Evolutionary conservation across 1,140 invertebrate species (phyloP), one percentile per base, ranked within the genome.

Genomic region (Cryptotermes secundus): DNA sequence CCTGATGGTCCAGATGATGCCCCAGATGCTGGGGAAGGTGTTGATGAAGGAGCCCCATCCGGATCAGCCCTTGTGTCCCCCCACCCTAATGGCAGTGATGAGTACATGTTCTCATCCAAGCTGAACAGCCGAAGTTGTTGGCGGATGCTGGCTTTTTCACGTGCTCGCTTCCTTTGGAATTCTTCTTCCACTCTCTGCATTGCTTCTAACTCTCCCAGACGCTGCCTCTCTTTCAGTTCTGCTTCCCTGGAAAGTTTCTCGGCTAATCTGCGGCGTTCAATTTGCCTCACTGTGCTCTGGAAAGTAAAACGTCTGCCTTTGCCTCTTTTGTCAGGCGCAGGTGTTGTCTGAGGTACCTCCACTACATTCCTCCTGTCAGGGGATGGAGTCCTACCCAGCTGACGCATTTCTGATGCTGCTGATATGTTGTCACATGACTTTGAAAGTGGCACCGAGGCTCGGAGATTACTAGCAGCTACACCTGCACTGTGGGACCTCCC

Each of bases 231-330:
- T 89, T 95, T 95, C 34, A 93, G 91, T 87, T 96, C 95, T 0
- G 94, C 94, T 88, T 96, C 94, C 85, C 92, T 92, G 24, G 93
- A 93, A 84, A 96, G 89, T 88, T 94, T 94, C 86, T 96, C 95
- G 2, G 95, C 94, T 80, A 96, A 88, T 83, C 93, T 90, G 65
- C 92, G 92, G 86, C 95, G 91, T 89, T 96, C 95, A 49, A 95
- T 92, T 88, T 96, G 93, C 36, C 95, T 87, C 12, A 96, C 93
- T 0, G 95, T 96, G 84, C 94, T 96, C 89, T 96, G 95, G 88
- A 96, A 96, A 0, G 94, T 95, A 89, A 96, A 96, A 87, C 94
- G 92, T 86, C 94, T 59, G 42, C 87, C 87, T 19, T 86, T 87
- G 34, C 86, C 85, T 7, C 36, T 16, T 14, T 72, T 72, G 59